Percentiles rank a stretch among this genome's conserved stretches.
Conservation (phyloP, 2,113 vertebrate species). For the Prietella phreatophila region DNA sequence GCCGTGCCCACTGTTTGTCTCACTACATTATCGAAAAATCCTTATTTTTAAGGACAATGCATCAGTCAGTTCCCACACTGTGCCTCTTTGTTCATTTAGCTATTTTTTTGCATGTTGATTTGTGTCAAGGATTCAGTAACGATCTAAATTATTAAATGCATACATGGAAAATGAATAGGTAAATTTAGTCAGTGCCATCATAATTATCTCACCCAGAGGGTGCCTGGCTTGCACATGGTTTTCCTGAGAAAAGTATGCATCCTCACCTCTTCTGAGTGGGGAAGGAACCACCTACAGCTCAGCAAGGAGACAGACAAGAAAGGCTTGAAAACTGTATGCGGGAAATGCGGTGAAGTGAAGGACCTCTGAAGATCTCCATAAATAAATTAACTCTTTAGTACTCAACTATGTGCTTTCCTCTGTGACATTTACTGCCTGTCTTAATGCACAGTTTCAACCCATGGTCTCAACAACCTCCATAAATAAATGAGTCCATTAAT, state of each 20-base stretch:
- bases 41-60: conserved; percentile 48
- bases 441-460: conserved; percentile 13
- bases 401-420: conserved; percentile 23
- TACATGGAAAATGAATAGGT: conserved; percentile 55
- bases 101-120: conserved; percentile 36
- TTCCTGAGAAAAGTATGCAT: conserved; percentile 20
- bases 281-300: neutral
- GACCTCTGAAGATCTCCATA: conserved; percentile 30
- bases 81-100: conserved; percentile 34
- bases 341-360: neutral
- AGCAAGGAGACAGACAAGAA: neutral
- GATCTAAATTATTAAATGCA: conserved; percentile 48
- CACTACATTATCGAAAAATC: neutral
- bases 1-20: no score
- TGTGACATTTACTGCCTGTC: conserved; percentile 54
- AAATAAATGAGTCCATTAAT: conserved; percentile 41
- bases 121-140: conserved; percentile 48
- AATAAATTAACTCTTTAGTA: conserved; percentile 51
- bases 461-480: conserved; percentile 4
- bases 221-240: conserved; percentile 13
- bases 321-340: neutral
- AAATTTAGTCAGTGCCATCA: conserved; percentile 51
- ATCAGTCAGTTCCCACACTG: conserved; percentile 14
- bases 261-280: neutral
- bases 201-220: conserved; percentile 39